Conservation (phyloP, 2,888 invertebrate genomes). For the Flabesymbios commensalis region DNA sequence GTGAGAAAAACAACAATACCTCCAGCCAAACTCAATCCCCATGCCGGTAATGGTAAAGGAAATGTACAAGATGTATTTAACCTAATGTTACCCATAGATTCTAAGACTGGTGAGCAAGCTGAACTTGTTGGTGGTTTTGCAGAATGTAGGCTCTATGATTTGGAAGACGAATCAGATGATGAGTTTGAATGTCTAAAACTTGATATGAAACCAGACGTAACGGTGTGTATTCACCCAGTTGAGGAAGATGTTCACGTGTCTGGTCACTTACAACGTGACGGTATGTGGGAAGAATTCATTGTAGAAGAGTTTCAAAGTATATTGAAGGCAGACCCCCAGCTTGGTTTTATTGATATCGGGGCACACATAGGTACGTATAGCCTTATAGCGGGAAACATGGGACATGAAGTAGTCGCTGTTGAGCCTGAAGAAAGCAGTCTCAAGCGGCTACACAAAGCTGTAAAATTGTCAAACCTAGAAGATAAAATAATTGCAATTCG, state of each 20-base stretch:
- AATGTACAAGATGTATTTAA: too few relatives aligned
- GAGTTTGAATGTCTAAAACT: not conserved
- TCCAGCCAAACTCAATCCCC: too few relatives aligned
- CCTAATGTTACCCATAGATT: too few relatives aligned
- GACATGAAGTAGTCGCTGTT: constrained; percentile 34
- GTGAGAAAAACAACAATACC: too few relatives aligned
- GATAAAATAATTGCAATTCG: constrained; percentile 28
- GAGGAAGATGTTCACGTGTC: constrained; percentile 26
- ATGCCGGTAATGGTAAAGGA: too few relatives aligned
- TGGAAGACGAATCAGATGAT: not conserved
- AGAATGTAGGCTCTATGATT: not conserved
- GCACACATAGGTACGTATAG: constrained; percentile 34
- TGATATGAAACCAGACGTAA: constrained; percentile 9
- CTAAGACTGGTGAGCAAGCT: not conserved
- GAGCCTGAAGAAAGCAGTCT: constrained; percentile 29
- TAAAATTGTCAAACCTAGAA: constrained; percentile 14
- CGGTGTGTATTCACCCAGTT: constrained; percentile 21
- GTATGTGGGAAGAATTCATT: constrained; percentile 32
- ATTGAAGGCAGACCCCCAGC: constrained; percentile 16
- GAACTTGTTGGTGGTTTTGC: not conserved
- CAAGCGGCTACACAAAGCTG: constrained; percentile 26
- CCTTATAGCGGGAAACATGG: constrained; percentile 31
- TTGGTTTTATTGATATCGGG: constrained; percentile 30
- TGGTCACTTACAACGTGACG: constrained; percentile 12
- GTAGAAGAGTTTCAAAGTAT: constrained; percentile 20